Evolutionary conservation across 2,888 invertebrate species (phyloP).

Genomic region (Mycogona germanica): DNA sequence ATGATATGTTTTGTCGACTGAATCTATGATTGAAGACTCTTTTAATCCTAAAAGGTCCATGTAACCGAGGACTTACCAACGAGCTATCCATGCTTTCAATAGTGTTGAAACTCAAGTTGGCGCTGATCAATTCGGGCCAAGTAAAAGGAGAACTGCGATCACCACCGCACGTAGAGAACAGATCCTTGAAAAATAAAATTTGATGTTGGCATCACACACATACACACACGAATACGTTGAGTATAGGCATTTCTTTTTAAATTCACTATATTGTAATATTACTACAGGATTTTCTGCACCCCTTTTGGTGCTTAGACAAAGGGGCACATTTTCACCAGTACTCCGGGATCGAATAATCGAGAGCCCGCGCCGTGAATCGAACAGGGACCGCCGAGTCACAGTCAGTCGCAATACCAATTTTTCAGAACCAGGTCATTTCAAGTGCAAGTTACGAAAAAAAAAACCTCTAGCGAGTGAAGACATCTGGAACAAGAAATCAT

Average conservation of each 20-base stretch:
- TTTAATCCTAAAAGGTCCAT: background rate
- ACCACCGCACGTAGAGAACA: constrained; percentile 16
- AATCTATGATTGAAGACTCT: too few relatives aligned
- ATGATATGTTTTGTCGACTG: too few relatives aligned
- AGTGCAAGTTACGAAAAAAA: background rate
- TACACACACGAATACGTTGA: background rate
- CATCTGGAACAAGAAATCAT: constrained; percentile 11
- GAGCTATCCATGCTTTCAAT: constrained; percentile 12
- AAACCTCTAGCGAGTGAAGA: constrained; percentile 11
- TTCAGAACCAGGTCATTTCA: background rate
- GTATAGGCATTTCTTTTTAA: background rate
- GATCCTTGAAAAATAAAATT: constrained; percentile 6
- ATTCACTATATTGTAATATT: too few relatives aligned
- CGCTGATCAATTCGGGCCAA: constrained; percentile 13
- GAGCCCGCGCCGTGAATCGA: too few relatives aligned
- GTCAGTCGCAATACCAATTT: background rate
- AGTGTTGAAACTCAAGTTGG: constrained; percentile 11
- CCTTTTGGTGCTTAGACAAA: too few relatives aligned
- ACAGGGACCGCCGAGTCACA: background rate
- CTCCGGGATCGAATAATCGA: too few relatives aligned
- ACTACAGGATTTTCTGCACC: too few relatives aligned
- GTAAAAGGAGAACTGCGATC: constrained; percentile 14
- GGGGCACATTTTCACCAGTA: too few relatives aligned
- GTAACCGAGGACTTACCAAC: constrained; percentile 9
- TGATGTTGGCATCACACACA: background rate